phyloP scores from a whole-genome alignment of 2,113 vertebrate species.

The Leucosticte australis region DNA sequence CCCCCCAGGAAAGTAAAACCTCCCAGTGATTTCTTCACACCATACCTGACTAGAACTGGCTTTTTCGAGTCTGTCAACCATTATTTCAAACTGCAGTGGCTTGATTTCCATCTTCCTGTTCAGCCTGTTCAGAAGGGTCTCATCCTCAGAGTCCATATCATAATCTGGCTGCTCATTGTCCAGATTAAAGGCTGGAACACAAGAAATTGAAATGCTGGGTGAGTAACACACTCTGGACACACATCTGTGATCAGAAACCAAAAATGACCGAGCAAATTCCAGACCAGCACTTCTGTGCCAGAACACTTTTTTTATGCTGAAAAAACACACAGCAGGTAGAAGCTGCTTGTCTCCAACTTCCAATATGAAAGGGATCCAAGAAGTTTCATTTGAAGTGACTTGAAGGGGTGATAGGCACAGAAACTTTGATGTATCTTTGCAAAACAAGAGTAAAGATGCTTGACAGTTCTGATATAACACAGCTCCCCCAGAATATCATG shows the following conservation, averaged over 20 bases:
- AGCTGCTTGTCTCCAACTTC: neutral
- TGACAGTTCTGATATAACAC: rapidly evolving
- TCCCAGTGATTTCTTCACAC: neutral
- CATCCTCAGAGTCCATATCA: conserved; percentile 95
- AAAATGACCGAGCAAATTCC: neutral
- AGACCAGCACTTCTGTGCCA: neutral
- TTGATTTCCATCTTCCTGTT: conserved; percentile 94
- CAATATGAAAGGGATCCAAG: neutral
- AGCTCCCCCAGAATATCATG: neutral
- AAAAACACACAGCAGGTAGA: neutral
- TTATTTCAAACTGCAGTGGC: conserved; percentile 91
- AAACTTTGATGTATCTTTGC: neutral
- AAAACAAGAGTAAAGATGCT: neutral
- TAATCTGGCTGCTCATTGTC: conserved; percentile 93
- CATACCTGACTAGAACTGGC: conserved; percentile 92
- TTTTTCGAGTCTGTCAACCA: conserved; percentile 93
- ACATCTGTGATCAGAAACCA: neutral
- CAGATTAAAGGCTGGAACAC: conserved; percentile 83
- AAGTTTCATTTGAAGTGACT: neutral
- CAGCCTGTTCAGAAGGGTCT: conserved; percentile 88
- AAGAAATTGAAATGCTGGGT: neutral
- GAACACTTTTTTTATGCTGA: neutral
- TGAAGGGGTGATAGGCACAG: neutral
- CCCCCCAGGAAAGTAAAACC: neutral
- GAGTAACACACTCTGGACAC: neutral